Percentiles rank a stretch among this genome's conserved stretches.
Conservation (phyloP, 2,113 vertebrate species). For the Acrocephalus kingi region DNA sequence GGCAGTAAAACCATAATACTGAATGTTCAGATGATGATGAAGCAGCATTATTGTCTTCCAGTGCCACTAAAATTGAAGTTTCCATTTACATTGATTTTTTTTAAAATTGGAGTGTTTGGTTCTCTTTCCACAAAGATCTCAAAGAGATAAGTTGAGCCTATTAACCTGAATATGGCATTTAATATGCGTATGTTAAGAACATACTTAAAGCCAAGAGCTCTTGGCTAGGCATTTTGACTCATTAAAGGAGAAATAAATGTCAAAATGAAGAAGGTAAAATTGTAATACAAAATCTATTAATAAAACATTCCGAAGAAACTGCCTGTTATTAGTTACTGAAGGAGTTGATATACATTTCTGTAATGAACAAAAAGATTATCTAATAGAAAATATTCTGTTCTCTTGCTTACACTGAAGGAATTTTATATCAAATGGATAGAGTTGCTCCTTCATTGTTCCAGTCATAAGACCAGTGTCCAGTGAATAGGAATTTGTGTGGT, state of each 20-base stretch:
- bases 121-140: neutral
- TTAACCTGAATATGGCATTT: slow-evolving; percentile 30
- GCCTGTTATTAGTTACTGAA: neutral
- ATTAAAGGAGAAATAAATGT: slow-evolving; percentile 50
- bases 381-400: neutral
- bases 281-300: slow-evolving; percentile 26
- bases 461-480: neutral
- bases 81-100: slow-evolving; percentile 26
- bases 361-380: slow-evolving; percentile 7
- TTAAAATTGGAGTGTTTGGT: neutral
- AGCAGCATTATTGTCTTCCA: neutral
- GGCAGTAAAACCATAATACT: neutral
- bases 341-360: neutral
- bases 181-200: slow-evolving; percentile 37
- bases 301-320: neutral
- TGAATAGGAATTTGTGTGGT: neutral
- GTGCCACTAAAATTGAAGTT: neutral
- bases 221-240: slow-evolving; percentile 5
- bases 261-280: slow-evolving; percentile 22
- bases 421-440: neutral
- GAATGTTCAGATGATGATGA: neutral
- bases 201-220: slow-evolving; percentile 34
- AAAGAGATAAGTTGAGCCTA: neutral
- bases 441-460: neutral
- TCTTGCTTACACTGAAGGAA: neutral